phyloP scores from a whole-genome alignment of 1,140 invertebrate species.

The Drosophila lini region DNA sequence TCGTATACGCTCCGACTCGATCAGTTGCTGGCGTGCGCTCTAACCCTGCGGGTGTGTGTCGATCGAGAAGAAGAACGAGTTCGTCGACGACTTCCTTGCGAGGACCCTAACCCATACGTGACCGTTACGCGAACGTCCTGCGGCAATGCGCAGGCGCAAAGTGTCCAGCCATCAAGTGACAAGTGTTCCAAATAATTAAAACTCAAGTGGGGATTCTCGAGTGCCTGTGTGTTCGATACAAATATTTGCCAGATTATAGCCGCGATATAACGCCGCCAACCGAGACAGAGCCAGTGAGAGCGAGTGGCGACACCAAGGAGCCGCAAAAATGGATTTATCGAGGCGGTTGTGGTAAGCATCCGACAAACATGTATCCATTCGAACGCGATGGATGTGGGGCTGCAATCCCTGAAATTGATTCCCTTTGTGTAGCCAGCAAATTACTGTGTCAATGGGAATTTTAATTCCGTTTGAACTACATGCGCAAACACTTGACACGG shows the following conservation, averaged over 20 bases:
- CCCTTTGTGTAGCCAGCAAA: constrained; percentile 78
- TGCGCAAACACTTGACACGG: constrained; percentile 75
- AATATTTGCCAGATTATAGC: constrained; percentile 36
- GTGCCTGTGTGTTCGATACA: constrained; percentile 29
- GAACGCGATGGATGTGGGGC: constrained; percentile 26
- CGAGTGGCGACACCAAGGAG: constrained; percentile 56
- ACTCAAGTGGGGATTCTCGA: constrained; percentile 61
- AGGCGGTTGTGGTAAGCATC: constrained; percentile 84
- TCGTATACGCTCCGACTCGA: constrained; percentile 49
- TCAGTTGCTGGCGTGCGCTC: constrained; percentile 78
- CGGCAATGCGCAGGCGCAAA: constrained; percentile 73
- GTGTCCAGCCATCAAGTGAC: constrained; percentile 45
- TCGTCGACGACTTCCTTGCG: constrained; percentile 29
- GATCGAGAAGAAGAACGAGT: constrained; percentile 48
- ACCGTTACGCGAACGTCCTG: constrained; percentile 37
- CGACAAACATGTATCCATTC: constrained; percentile 68
- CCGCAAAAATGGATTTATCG: constrained; percentile 84
- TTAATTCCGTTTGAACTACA: constrained; percentile 84
- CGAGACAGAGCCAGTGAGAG: constrained; percentile 5
- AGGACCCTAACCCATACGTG: constrained; percentile 5
- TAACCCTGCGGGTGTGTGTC: constrained; percentile 74
- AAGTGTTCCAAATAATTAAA: constrained; percentile 74
- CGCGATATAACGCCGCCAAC: constrained; percentile 18
- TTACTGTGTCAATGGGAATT: constrained; percentile 82
- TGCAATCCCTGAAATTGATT: constrained; percentile 73